Evolutionary conservation across 1,140 invertebrate genomes (phyloP).

Genomic region (Cydia splendana): DNA sequence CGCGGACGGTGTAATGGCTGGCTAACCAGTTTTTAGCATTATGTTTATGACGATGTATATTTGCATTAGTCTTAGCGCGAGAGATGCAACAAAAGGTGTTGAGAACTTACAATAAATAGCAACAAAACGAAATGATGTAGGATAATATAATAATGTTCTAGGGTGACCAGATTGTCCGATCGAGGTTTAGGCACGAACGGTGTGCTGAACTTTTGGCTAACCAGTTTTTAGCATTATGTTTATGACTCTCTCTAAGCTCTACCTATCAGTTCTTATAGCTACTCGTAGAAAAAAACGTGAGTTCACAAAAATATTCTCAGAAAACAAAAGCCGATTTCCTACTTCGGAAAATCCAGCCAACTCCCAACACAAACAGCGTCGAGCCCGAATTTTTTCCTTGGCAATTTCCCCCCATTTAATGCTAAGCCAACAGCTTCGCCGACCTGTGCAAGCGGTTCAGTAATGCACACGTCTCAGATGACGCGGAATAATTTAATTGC

Average conservation of each 20-base stretch:
- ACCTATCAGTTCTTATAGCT: no score
- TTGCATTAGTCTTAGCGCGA: no score
- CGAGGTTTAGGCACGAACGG: conserved; percentile 10
- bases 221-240: no score
- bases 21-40: background rate
- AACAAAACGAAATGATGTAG: conserved; percentile 8
- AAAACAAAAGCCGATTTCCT: no score
- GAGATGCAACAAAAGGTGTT: no score
- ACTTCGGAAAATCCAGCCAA: no score
- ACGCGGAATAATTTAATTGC: conserved; percentile 71
- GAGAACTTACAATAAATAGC: background rate
- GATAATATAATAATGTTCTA: conserved; percentile 52
- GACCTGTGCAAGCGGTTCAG: conserved; percentile 8
- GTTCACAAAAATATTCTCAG: no score
- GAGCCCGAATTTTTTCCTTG: conserved; percentile 4
- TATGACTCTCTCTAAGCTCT: no score
- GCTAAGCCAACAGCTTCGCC: conserved; percentile 13
- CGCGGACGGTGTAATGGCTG: background rate
- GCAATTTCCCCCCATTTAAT: conserved; percentile 20
- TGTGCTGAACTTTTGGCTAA: no score
- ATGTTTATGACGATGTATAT: background rate
- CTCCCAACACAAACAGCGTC: background rate
- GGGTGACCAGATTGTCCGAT: conserved; percentile 36
- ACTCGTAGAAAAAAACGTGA: no score
- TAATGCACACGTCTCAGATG: conserved; percentile 42